Base-by-base conservation (phyloP, 2,113 vertebrate species). In the Herpetotheres cachinnans region DNA sequence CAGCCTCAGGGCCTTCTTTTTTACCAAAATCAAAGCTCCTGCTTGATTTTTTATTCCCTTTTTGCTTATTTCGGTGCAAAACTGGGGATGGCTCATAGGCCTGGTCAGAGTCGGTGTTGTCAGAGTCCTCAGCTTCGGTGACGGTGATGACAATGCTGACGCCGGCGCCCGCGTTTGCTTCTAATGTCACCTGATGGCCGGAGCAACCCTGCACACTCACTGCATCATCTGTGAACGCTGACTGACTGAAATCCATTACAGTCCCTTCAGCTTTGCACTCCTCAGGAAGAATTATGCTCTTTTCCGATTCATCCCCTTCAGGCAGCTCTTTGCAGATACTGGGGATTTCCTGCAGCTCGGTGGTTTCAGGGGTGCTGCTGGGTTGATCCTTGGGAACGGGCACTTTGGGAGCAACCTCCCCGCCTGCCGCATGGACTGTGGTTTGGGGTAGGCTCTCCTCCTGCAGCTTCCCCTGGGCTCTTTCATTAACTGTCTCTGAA, bases 41-140 rank as follows among this genome's bases (percentile, higher is more conserved):
- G 3, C 86, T 95, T 1, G 86, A 34, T 30, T 95, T 97, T 90
- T 98, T 98, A 52, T 93, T 97, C 80, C 97, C 97, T 91, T 95
- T 97, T 86, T 97, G 97, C 89, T 98, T 98, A 86, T 94, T 97
- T 78, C 92, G 96, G 34, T 77, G 91, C 76, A 98, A 94, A 86
- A 98, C 96, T 1, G 98, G 94, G 88, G 98, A 97, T 0, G 86
- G 92, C 85, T 98, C 98, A 2, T 97, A 98, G 82, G 92, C 93
- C 66, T 98, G 97, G 95, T 97, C 97, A 42, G 97, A 97, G 91
- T 98, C 98, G 4, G 90, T 95, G 80, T 97, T 86, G 47, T 98
- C 98, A 67, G 97, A 98, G 83, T 98, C 98, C 92, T 98, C 98
- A 3, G 98, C 97, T 91, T 98, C 98, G 0, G 98, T 98, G 96